Percentiles rank a stretch among this genome's conserved stretches.
These are phyloP conservation scores for Zaprionus camerounensis DNA, from an alignment of 1,140 invertebrate species.

Conservation along the genomic window DNA sequence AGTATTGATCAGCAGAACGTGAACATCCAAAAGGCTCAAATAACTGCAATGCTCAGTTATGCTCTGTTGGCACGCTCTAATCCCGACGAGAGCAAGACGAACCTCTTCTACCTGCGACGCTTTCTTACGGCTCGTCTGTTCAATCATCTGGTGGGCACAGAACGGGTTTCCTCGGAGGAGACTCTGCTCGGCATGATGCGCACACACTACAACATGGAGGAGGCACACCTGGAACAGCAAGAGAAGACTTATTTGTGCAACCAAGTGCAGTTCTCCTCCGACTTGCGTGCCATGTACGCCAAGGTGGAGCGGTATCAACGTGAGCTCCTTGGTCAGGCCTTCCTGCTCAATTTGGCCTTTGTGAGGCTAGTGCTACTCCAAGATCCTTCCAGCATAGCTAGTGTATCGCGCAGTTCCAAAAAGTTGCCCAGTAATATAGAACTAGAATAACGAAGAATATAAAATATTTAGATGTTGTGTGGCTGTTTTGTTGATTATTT, in stretches of 20 bases:
- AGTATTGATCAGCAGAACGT: slow-evolving; percentile 80
- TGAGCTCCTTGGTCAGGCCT: slow-evolving; percentile 72
- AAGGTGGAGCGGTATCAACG: slow-evolving; percentile 65
- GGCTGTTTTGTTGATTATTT: too few species aligned
- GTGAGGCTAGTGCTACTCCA: slow-evolving; percentile 67
- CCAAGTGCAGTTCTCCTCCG: slow-evolving; percentile 61
- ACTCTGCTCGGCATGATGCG: slow-evolving; percentile 69
- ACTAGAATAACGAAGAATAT: neutral
- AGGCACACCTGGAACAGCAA: slow-evolving; percentile 5
- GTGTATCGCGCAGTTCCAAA: slow-evolving; percentile 51
- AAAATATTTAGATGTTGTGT: neutral
- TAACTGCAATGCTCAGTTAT: slow-evolving; percentile 70
- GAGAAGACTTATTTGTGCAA: slow-evolving; percentile 8
- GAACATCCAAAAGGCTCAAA: slow-evolving; percentile 76
- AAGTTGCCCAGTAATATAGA: slow-evolving; percentile 27
- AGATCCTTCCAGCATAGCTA: slow-evolving; percentile 56
- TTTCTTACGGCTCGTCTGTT: slow-evolving; percentile 74
- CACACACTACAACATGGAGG: slow-evolving; percentile 50
- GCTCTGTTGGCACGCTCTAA: slow-evolving; percentile 51
- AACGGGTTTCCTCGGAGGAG: slow-evolving; percentile 73
- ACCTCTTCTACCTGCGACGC: slow-evolving; percentile 68
- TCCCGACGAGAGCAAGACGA: slow-evolving; percentile 31
- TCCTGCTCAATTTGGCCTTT: slow-evolving; percentile 75
- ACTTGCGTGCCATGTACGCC: slow-evolving; percentile 52
- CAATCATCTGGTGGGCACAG: slow-evolving; percentile 72